Base-by-base conservation (phyloP, 2,797 vertebrate genomes). In the Sciurus carolinensis region DNA sequence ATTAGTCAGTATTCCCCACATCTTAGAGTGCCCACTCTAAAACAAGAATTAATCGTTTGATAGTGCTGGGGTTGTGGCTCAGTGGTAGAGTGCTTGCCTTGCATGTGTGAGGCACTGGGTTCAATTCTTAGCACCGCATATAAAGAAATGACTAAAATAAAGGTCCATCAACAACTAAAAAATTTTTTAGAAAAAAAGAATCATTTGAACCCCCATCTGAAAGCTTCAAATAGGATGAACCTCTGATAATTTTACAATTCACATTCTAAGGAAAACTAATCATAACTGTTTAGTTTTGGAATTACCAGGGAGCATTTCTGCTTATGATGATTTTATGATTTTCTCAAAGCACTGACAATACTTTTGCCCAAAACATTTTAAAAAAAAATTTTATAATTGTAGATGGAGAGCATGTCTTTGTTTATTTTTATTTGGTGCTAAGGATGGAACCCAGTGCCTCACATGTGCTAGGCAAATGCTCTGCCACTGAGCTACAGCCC, bases 251-350 rank as follows among this genome's bases (percentile, higher is more conserved):
- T 36, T 11, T 64, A 77, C 93, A 84, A 91, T 71, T 92, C 50
- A n/a, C 42, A 5, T 89, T 67, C 54, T 73, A 95, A 69, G 67
- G 52, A 91, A 97, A 95, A 88, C 2, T n/a, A 20, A 81, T 57
- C 42, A 75, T 64, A 30, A 67, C 3, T 82, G 30, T 42, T 83
- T 73, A 82, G 90, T 24, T 96, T 59, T 75, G 62, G 30, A 95
- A 96, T 9, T 80, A 89, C 1, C 30, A 2, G 15, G 22, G 30
- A 18, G 3, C 24, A 87, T 64, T 50, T 71, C n/a, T 39, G 64
- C 7, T 86, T 88, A 5, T 66, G 84, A 96, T 54, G 80, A 84
- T 72, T 64, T 88, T 69, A 95, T 54, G 80, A 84, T 72, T 64
- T 88, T 69, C 50, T 12, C 3, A 17, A 52, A 26, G n/a, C 33